Conservation (phyloP, 2,888 invertebrate genomes). For the Dasysyrphus tricinctus region DNA sequence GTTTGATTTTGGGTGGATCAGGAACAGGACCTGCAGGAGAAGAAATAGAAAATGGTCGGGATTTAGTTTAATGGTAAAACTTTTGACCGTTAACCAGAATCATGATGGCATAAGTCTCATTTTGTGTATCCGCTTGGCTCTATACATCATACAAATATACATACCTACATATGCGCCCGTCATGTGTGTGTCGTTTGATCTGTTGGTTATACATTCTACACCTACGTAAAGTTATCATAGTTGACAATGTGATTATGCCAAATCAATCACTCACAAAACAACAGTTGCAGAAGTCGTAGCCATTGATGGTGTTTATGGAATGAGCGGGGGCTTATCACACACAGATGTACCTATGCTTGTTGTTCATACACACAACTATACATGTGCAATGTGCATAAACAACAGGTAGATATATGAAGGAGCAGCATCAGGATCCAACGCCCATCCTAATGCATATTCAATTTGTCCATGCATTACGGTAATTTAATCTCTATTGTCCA, state of each 20-base stretch:
- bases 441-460: conserved; percentile 71
- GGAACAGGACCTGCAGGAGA: not conserved
- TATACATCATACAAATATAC: not conserved
- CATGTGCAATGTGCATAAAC: not conserved
- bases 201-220: conserved; percentile 16
- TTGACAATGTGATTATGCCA: conserved; percentile 75
- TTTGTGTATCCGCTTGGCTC: conserved; percentile 29
- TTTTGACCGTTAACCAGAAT: conserved; percentile 74
- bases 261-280: conserved; percentile 75
- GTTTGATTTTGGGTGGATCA: not conserved
- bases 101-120: conserved; percentile 71
- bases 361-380: not conserved
- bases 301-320: conserved; percentile 39
- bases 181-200: conserved; percentile 10
- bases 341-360: conserved; percentile 2
- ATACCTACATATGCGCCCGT: not conserved
- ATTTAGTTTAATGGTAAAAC: conserved; percentile 70
- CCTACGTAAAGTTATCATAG: conserved; percentile 56
- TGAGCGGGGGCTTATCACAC: conserved; percentile 8
- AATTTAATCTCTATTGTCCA: conserved; percentile 74
- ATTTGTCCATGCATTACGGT: conserved; percentile 75
- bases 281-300: conserved; percentile 56
- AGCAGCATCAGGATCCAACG: conserved; percentile 7
- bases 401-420: conserved; percentile 26
- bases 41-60: conserved; percentile 8